A percentile compares a stretch with the other conserved stretches of the same genome.
phyloP scores from a whole-genome alignment of 2,888 invertebrate species.

The Drosophila yooni region DNA sequence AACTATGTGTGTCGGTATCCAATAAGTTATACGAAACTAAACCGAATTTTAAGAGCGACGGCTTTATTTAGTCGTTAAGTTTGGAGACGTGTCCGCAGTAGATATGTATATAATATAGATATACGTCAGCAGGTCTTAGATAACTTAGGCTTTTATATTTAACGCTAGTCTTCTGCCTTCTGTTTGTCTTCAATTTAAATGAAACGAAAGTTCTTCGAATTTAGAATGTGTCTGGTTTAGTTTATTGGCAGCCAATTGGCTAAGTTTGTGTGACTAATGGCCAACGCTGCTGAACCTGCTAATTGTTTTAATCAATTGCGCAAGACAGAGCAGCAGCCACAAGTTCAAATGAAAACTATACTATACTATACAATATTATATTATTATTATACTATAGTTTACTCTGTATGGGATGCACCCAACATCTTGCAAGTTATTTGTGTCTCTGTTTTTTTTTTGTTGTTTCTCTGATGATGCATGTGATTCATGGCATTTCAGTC shows the following conservation, averaged over 20 bases:
- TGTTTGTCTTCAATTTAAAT: slow-evolving; percentile 24
- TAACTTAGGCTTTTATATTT: background rate
- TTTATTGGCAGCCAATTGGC: slow-evolving; percentile 59
- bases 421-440: slow-evolving; percentile 24
- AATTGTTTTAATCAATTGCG: slow-evolving; percentile 65
- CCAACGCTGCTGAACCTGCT: slow-evolving; percentile 48
- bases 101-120: background rate
- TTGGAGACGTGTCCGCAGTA: background rate
- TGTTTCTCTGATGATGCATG: slow-evolving; percentile 23
- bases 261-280: slow-evolving; percentile 67
- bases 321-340: background rate
- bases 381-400: background rate
- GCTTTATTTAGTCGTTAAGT: background rate
- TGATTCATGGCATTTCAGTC: slow-evolving; percentile 50
- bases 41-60: background rate
- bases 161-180: background rate
- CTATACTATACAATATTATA: background rate
- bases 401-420: slow-evolving; percentile 18
- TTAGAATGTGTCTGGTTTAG: slow-evolving; percentile 27
- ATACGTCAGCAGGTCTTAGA: background rate
- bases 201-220: slow-evolving; percentile 29
- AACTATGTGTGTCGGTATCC: background rate
- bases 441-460: slow-evolving; percentile 6
- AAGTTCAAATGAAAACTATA: slow-evolving; percentile 6
- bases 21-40: background rate